These are phyloP conservation scores for Typhlomys cinereus DNA, from an alignment of 2,113 vertebrate genomes.

Conservation along the genomic window DNA sequence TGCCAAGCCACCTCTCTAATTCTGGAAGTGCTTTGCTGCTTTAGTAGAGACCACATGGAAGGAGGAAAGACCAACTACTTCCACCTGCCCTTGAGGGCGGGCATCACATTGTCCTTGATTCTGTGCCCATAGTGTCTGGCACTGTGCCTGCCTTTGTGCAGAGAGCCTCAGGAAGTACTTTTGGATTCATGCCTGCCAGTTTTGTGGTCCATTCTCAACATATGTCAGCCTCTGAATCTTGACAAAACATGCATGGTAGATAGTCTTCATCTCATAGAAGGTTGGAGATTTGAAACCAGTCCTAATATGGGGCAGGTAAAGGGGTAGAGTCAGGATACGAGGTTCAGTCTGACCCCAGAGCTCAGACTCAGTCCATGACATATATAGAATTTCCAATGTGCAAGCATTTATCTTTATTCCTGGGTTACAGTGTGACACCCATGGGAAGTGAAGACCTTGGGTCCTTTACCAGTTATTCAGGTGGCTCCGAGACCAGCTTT, in stretches of 20 bases:
- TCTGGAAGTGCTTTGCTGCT: background rate
- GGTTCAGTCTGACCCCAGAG: background rate
- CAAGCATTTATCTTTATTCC: background rate
- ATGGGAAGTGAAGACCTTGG: background rate
- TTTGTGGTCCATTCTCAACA: background rate
- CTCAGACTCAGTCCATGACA: background rate
- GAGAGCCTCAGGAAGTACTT: background rate
- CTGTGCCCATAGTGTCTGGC: background rate
- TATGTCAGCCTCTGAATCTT: background rate
- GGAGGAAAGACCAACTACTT: too few relatives aligned
- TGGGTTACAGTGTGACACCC: background rate
- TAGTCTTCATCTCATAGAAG: background rate
- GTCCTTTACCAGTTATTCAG: background rate
- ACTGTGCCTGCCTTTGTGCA: background rate
- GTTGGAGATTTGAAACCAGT: background rate
- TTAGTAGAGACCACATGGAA: background rate
- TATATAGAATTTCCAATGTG: background rate
- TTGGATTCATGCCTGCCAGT: background rate
- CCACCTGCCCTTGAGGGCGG: background rate
- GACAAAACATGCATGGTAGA: background rate
- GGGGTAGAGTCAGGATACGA: background rate
- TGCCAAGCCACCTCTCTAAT: too few relatives aligned
- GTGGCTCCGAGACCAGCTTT: background rate
- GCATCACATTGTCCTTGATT: background rate
- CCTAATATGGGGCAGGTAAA: background rate